Evolutionary conservation across 2,113 vertebrate species (phyloP).

Genomic region (Irena cyanogastra): DNA sequence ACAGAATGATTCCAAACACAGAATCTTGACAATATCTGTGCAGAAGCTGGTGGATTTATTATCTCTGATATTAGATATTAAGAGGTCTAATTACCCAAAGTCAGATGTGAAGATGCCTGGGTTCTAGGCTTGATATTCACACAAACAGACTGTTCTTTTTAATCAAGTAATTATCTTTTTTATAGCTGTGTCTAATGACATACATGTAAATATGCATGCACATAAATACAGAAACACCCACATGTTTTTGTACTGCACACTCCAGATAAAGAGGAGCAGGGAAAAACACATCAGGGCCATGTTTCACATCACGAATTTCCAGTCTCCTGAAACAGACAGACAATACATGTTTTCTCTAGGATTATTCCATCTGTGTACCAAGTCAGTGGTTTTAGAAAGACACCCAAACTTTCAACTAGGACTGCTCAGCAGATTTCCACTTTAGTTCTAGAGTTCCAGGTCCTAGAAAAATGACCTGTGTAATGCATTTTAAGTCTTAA

Average conservation of each 20-base stretch:
- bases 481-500: not conserved
- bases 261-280: not conserved
- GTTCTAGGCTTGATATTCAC: not conserved
- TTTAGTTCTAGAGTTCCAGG: not conserved
- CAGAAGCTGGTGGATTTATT: not conserved
- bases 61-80: not conserved
- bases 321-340: not conserved
- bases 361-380: not conserved
- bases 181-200: not conserved
- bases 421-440: not conserved
- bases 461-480: not conserved
- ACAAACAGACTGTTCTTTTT: not conserved
- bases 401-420: not conserved
- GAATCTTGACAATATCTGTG: not conserved
- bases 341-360: not conserved
- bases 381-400: not conserved
- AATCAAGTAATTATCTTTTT: not conserved
- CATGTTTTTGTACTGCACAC: too few species aligned
- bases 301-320: not conserved
- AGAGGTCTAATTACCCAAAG: not conserved
- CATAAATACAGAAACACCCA: not conserved
- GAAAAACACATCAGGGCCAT: not conserved
- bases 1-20: not conserved
- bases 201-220: not conserved
- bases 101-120: not conserved